Evolutionary conservation across 2,797 vertebrate species (phyloP).

Genomic region (Ispidina picta): DNA sequence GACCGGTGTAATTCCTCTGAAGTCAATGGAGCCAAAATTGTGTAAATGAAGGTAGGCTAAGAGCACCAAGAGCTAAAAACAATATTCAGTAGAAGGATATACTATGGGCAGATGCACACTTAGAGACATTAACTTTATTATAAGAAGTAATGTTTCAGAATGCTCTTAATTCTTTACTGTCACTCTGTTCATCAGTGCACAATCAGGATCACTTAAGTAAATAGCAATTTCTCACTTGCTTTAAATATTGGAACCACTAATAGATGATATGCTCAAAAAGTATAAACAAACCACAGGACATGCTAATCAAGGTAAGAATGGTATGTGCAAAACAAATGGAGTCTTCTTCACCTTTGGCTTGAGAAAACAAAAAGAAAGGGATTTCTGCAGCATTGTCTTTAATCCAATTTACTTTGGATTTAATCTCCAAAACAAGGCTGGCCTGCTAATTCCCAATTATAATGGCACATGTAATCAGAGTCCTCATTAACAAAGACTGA

Average conservation of each 20-base stretch:
- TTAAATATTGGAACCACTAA: constrained; percentile 20
- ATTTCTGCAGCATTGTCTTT: constrained; percentile 77
- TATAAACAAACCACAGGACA: constrained; percentile 54
- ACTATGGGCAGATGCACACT: background rate
- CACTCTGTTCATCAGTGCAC: background rate
- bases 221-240: constrained; percentile 15
- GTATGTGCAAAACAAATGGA: constrained; percentile 76
- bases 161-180: background rate
- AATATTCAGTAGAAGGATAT: background rate
- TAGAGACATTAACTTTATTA: background rate
- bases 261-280: constrained; percentile 39
- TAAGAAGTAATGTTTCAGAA: background rate
- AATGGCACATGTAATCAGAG: constrained; percentile 85
- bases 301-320: constrained; percentile 67
- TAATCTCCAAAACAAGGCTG: constrained; percentile 83
- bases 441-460: constrained; percentile 84
- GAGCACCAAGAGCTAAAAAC: background rate
- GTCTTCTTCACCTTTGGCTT: constrained; percentile 73
- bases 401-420: constrained; percentile 84
- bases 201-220: background rate
- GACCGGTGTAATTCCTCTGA: background rate
- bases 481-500: constrained; percentile 87
- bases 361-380: constrained; percentile 68
- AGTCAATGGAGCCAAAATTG: background rate
- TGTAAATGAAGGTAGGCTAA: background rate